These are phyloP conservation scores for Ceratosolen solmsi DNA, from an alignment of 1,140 invertebrate genomes.

Conservation along the genomic window DNA sequence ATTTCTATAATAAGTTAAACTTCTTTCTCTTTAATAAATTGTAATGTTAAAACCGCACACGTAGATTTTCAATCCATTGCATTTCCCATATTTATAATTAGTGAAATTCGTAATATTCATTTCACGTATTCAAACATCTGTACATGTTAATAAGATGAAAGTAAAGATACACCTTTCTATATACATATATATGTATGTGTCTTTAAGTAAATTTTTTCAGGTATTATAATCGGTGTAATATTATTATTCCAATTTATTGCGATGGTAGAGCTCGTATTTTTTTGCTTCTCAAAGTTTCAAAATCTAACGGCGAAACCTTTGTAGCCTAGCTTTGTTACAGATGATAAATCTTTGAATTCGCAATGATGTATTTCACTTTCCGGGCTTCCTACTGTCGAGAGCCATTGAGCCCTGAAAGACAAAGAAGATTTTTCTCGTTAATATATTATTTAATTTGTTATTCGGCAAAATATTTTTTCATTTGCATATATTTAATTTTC, in stretches of 20 bases:
- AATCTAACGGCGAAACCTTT: conserved; percentile 88
- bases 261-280: not conserved
- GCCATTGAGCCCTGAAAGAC: conserved; percentile 84
- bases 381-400: conserved; percentile 87
- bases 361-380: conserved; percentile 88
- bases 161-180: conserved; percentile 18
- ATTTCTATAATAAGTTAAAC: conserved; percentile 9
- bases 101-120: conserved; percentile 17
- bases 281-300: conserved; percentile 69
- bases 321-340: conserved; percentile 84
- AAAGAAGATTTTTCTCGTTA: not conserved
- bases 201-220: not conserved
- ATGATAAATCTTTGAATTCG: conserved; percentile 87
- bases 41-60: conserved; percentile 6
- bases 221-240: not conserved
- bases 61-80: conserved; percentile 11
- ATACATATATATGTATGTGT: conserved; percentile 31
- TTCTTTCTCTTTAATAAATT: conserved; percentile 2
- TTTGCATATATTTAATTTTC: too few relatives aligned
- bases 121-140: conserved; percentile 20
- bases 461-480: too few relatives aligned
- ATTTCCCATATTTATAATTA: conserved; percentile 12
- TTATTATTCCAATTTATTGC: not conserved
- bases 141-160: conserved; percentile 20
- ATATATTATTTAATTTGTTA: too few relatives aligned